Conservation (phyloP, 2,888 invertebrate genomes). For the Euproctis similis region DNA sequence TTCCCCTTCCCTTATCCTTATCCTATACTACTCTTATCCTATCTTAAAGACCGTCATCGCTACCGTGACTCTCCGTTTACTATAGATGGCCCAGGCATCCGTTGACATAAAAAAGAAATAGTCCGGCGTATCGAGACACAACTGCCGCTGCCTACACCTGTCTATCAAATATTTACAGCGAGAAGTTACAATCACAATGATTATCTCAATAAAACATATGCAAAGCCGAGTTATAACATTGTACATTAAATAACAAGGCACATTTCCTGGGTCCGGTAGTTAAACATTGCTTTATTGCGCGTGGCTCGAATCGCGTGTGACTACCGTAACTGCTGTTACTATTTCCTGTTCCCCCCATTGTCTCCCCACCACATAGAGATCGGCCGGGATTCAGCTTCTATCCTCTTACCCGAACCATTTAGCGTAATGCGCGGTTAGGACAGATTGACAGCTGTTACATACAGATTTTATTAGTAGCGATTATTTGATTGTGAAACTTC, state of each 20-base stretch:
- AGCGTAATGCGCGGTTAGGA: constrained; percentile 69
- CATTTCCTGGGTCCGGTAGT: constrained; percentile 49
- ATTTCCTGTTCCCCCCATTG: no score
- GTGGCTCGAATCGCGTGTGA: constrained; percentile 43
- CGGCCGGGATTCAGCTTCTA: constrained; percentile 9
- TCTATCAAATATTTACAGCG: background rate
- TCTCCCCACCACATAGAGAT: constrained; percentile 44
- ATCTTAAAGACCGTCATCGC: no score
- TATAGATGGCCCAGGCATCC: no score
- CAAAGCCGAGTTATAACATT: constrained; percentile 15
- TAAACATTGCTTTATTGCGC: constrained; percentile 66
- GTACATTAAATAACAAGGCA: constrained; percentile 51
- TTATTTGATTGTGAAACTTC: background rate
- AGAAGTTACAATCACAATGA: constrained; percentile 1
- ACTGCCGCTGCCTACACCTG: no score
- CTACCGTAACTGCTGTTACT: constrained; percentile 44
- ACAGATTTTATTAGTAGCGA: constrained; percentile 8
- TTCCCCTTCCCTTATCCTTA: no score
- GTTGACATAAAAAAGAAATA: no score
- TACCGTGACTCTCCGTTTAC: no score
- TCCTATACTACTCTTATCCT: no score
- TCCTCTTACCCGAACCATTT: constrained; percentile 69
- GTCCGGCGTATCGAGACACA: no score
- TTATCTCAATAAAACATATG: constrained; percentile 10
- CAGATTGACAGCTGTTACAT: constrained; percentile 58